Conservation (phyloP, 1,140 invertebrate genomes). For the Zaprionus capensis region DNA sequence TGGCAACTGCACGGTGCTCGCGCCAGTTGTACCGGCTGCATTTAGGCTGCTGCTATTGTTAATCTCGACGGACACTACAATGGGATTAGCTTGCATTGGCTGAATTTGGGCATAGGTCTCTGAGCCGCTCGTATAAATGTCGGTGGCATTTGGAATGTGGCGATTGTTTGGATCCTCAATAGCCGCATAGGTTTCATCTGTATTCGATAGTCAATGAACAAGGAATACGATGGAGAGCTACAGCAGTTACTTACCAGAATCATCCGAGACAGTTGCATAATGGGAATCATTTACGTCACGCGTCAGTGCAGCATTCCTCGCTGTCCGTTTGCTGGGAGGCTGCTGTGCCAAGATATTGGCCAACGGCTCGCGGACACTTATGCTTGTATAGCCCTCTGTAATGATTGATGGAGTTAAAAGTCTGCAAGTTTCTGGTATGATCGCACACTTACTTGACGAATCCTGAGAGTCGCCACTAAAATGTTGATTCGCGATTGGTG, state of each 20-base stretch:
- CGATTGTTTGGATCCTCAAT: conserved; percentile 91
- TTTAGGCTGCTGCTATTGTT: conserved; percentile 70
- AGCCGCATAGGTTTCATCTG: conserved; percentile 95
- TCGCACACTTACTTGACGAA: conserved; percentile 88
- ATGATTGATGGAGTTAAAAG: not conserved
- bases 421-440: not conserved
- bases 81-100: conserved; percentile 86
- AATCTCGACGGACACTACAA: conserved; percentile 86
- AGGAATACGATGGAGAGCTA: not conserved
- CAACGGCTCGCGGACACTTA: conserved; percentile 94
- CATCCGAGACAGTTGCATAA: conserved; percentile 93
- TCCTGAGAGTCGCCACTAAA: conserved; percentile 95
- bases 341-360: conserved; percentile 89
- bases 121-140: conserved; percentile 91
- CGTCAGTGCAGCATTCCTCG: conserved; percentile 83
- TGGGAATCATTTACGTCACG: conserved; percentile 87
- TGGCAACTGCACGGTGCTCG: conserved; percentile 32
- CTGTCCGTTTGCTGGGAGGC: conserved; percentile 79
- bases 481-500: conserved; percentile 87
- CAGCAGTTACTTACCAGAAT: conserved; percentile 87
- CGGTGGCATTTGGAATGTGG: conserved; percentile 85
- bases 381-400: conserved; percentile 94
- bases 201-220: not conserved
- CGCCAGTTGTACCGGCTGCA: conserved; percentile 18
- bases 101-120: conserved; percentile 95